Base-by-base conservation (phyloP, 2,797 vertebrate species). In the Benthosema pterotum region DNA sequence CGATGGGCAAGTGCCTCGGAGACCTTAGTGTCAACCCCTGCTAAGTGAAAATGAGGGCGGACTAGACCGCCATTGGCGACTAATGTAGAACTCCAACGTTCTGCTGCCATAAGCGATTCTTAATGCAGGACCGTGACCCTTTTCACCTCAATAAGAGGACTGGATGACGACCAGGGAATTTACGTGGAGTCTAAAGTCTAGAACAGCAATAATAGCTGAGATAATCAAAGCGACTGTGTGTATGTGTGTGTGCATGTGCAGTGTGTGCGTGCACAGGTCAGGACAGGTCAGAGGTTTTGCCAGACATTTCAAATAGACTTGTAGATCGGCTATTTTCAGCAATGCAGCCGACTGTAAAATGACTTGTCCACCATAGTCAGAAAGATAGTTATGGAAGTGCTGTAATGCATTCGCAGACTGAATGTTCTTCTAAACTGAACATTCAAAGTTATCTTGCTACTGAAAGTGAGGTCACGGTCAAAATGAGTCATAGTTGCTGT, bases 231-330 rank as follows among this genome's bases (percentile, higher is more conserved):
- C 4, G 4, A 55, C 22, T 25, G 22, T 25, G 22, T 22, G 22
- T 58, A 60, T 12, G 22, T 25, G 5, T 25, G 5, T 52, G 63
- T 62, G 52, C 38, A 7, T 1, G 9, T 28, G 17, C 52, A 19
- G 63, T 62, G 52, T 25, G 5, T 1, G 9, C 19, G 17, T 50
- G 17, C 11, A 62, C 15, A 57, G 52, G 63, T 73, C 61, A 22
- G 52, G 63, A 72, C 61, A 22, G 38, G 42, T 14, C 45, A 2
- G 38, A 69, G 32, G 32, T 49, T 73, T 28, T 59, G 61, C 50
- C 69, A 19, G 60, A 78, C 57, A 56, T 66, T n/a, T 45, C 60
- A 71, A 38, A 65, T 13, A 67, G 66, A 70, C 71, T 64, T 65
- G 42, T 46, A 28, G 43, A 54, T 52, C 71, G 66, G 69, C n/a